phyloP scores from a whole-genome alignment of 2,797 vertebrate genomes.

The Hyperoplus lanceolatus region DNA sequence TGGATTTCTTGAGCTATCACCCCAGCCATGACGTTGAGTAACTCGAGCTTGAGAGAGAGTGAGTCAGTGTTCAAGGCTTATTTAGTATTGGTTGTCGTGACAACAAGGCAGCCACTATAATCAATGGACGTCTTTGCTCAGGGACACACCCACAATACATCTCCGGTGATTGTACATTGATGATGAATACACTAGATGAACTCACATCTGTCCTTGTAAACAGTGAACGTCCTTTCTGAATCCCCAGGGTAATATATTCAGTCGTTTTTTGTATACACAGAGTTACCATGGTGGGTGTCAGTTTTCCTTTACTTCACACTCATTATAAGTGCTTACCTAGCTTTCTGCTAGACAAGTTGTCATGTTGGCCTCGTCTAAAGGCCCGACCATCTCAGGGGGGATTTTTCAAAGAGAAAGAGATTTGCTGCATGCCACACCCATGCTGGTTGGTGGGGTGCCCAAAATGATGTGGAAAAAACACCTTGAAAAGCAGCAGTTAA shows the following conservation, averaged over 20 bases:
- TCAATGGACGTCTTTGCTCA: constrained; percentile 55
- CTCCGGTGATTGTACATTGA: constrained; percentile 46
- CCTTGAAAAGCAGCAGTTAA: constrained; percentile 71
- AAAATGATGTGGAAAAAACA: constrained; percentile 74
- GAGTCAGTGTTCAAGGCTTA: constrained; percentile 75
- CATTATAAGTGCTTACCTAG: constrained; percentile 50
- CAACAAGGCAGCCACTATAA: constrained; percentile 76
- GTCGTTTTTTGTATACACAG: constrained; percentile 26
- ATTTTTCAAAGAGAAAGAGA: constrained; percentile 53
- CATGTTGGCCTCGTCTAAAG: constrained; percentile 42
- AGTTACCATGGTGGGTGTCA: constrained; percentile 43
- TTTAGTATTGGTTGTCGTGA: constrained; percentile 83
- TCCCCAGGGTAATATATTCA: constrained; percentile 34
- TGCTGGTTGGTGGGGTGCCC: constrained; percentile 62
- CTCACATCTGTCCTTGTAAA: constrained; percentile 42
- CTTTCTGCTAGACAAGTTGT: constrained; percentile 60
- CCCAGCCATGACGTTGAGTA: constrained; percentile 50
- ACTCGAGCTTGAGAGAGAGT: constrained; percentile 35
- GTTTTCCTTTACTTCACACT: constrained; percentile 5
- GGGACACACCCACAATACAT: constrained; percentile 66
- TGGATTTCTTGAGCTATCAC: constrained; percentile 54
- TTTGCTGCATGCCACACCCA: constrained; percentile 67
- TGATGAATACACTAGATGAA: constrained; percentile 49
- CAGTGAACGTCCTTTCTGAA: constrained; percentile 21
- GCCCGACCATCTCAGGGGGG: constrained; percentile 46